phyloP scores from a whole-genome alignment of 2,113 vertebrate species.

The Corvus hawaiiensis region DNA sequence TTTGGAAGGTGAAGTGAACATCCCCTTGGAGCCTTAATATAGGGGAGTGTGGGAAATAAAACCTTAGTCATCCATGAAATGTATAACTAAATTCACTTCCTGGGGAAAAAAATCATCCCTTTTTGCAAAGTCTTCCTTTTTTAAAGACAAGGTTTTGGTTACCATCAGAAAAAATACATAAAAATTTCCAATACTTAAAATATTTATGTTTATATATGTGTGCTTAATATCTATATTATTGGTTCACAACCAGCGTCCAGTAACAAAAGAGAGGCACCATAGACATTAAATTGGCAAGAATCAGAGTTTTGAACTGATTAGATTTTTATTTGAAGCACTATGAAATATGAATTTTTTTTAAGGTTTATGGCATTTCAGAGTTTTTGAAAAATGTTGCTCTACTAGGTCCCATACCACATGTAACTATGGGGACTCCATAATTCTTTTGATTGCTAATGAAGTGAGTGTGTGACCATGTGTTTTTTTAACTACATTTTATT shows the following conservation, averaged over 20 bases:
- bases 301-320: not conserved
- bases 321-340: not conserved
- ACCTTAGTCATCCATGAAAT: not conserved
- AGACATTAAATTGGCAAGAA: not conserved
- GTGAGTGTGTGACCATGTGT: rapidly evolving
- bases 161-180: not conserved
- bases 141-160: not conserved
- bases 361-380: not conserved
- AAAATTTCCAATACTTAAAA: not conserved
- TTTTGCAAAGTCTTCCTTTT: not conserved
- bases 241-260: not conserved
- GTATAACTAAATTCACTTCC: not conserved
- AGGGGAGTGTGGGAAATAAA: not conserved
- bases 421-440: not conserved
- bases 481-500: not conserved
- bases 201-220: not conserved
- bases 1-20: not conserved
- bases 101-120: rapidly evolving
- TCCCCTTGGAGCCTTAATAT: not conserved
- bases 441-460: not conserved
- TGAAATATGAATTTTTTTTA: not conserved
- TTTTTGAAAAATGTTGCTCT: not conserved
- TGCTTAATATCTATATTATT: not conserved
- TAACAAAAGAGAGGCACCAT: not conserved
- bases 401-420: not conserved